Base-by-base conservation (phyloP, 2,888 invertebrate species). In the Oxycera nigricornis region DNA sequence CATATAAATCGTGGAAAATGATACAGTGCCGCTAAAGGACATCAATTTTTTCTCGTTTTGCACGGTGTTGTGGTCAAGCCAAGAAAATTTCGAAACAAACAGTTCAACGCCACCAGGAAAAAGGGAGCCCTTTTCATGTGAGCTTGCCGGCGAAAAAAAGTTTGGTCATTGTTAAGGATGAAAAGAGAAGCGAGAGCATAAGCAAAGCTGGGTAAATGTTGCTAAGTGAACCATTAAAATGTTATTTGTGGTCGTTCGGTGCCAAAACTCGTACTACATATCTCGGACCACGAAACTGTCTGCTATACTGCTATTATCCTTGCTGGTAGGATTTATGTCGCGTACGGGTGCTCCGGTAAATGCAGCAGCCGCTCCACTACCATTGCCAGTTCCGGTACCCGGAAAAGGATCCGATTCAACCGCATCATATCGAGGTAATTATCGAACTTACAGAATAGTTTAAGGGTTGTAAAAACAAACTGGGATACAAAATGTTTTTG, bases 191-290 rank as follows among this genome's bases (percentile, higher is more conserved):
- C 30, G 26, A 24, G 41, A 14, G 3, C 39, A 65, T 24, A 65
- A 46, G 22, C 28, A 9, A 50, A 31, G 24, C 11, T 11, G 57
- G 30, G 50, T 77, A 77, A 77, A 77, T 74, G 73, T 61, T 74
- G 73, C 73, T 75, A 75, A 77, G 68, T 74, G 75, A 76, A 76
- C 76, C 73, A 77, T 77, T 77, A 77, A 77, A 77, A 77, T 77
- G 77, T 75, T 77, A 77, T 77, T 77, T 74, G 76, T 76, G 76
- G 74, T 77, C 74, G 74, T 76, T 59, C 74, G 73, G 75, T 77
- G 76, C 75, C 77, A 76, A 76, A 76, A 74, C 62, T 76, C 76
- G 72, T 76, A 76, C 75, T 73, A 73, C 67, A 76, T 76, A 76
- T 76, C 76, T 55, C 73, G 59, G 62, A 46, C 73, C 41, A 46